These are phyloP conservation scores for Malurus splendens DNA, from an alignment of 2,797 vertebrate species.

Conservation along the genomic window DNA sequence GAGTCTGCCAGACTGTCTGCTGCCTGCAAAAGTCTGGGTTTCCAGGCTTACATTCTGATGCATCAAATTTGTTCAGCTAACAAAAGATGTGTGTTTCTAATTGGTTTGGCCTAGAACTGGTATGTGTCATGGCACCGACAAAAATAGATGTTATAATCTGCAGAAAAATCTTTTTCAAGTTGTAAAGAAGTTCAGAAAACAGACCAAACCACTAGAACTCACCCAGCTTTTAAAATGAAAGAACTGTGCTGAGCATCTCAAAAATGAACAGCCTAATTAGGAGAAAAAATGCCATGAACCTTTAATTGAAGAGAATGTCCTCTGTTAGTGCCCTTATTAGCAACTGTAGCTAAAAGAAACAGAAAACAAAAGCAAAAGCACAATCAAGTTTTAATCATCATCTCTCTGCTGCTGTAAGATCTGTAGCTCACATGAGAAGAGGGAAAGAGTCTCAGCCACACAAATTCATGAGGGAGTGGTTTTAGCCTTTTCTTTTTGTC, in stretches of 20 bases:
- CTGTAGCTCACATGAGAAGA: not conserved
- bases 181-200: not conserved
- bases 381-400: not conserved
- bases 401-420: not conserved
- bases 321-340: not conserved
- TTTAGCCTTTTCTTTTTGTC: not conserved
- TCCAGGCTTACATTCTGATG: not conserved
- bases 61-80: not conserved
- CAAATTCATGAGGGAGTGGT: rapidly evolving
- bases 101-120: not conserved
- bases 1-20: not conserved
- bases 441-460: not conserved
- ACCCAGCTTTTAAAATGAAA: not conserved
- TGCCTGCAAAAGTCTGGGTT: not conserved
- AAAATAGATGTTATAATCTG: not conserved
- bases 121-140: not conserved
- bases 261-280: not conserved
- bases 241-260: not conserved
- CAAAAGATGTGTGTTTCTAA: not conserved
- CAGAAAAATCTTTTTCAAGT: not conserved
- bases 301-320: not conserved
- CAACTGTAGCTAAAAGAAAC: not conserved
- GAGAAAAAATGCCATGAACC: not conserved
- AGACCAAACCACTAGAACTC: not conserved
- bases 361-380: not conserved